Percentiles rank a stretch among this genome's conserved stretches.
Evolutionary conservation across 1,140 invertebrate species (phyloP).

Genomic region (Polypedilum vanderplanki): DNA sequence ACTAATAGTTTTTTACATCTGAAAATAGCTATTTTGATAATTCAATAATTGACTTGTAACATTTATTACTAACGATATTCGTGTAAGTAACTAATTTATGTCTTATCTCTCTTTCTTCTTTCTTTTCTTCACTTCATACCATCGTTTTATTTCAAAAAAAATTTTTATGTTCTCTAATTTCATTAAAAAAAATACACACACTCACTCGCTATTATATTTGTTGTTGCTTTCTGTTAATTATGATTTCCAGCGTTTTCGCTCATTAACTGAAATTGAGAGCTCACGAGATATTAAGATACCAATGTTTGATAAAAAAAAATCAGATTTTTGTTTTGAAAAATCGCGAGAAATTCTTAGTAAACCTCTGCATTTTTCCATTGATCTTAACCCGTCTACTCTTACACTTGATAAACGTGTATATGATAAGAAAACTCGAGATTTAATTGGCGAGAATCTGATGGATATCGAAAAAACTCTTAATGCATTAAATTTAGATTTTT

Average conservation of each 20-base stretch:
- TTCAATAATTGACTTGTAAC: constrained; percentile 11
- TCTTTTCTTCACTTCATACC: too few relatives aligned
- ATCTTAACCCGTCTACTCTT: background rate
- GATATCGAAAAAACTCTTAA: constrained; percentile 43
- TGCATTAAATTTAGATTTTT: constrained; percentile 43
- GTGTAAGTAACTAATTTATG: constrained; percentile 30
- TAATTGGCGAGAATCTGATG: constrained; percentile 41
- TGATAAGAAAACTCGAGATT: constrained; percentile 33
- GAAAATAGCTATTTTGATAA: constrained; percentile 4
- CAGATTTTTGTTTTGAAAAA: constrained; percentile 65
- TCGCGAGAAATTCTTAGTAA: constrained; percentile 59
- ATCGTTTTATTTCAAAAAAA: too few relatives aligned
- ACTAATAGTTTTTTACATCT: constrained; percentile 29
- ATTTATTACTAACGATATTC: constrained; percentile 1
- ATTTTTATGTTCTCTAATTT: too few relatives aligned
- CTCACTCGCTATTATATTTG: background rate
- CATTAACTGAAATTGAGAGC: constrained; percentile 42
- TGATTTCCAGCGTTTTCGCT: constrained; percentile 49
- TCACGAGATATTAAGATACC: constrained; percentile 48
- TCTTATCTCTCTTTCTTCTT: background rate
- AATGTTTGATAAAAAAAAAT: constrained; percentile 63
- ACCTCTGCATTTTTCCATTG: constrained; percentile 42
- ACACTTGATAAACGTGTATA: background rate
- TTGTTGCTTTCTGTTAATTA: constrained; percentile 22
- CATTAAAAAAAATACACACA: constrained; percentile 24